Conservation (phyloP, 2,888 invertebrate species). For the Pseudolycoriella hygida region DNA sequence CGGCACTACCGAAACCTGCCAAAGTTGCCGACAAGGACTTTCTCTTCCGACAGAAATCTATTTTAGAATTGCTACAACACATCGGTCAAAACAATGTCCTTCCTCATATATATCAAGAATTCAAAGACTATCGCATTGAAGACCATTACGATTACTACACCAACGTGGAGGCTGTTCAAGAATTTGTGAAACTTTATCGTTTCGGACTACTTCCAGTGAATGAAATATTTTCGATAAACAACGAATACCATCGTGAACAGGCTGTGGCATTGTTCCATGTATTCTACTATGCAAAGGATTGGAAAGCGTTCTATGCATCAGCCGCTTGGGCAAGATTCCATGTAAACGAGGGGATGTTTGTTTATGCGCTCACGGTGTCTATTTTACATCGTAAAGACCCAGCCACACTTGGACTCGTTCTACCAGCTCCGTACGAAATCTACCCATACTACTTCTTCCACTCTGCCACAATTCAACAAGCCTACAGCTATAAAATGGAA, state of each 20-base stretch:
- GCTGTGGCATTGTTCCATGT: constrained; percentile 43
- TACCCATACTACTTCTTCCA: constrained; percentile 45
- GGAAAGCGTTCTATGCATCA: constrained; percentile 51
- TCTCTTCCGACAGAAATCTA: too few species aligned
- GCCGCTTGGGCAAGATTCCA: constrained; percentile 47
- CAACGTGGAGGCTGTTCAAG: constrained; percentile 34
- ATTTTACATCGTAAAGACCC: constrained; percentile 39
- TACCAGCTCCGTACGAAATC: constrained; percentile 50
- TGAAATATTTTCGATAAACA: constrained; percentile 18
- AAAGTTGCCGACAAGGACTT: too few species aligned
- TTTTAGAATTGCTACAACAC: too few species aligned
- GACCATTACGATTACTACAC: constrained; percentile 10
- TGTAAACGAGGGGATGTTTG: constrained; percentile 42
- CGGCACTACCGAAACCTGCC: too few species aligned
- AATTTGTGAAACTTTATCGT: constrained; percentile 37
- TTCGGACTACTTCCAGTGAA: constrained; percentile 25
- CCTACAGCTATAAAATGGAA: constrained; percentile 30
- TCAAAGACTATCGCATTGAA: constrained; percentile 1
- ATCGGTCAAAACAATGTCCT: too few species aligned
- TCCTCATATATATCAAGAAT: too few species aligned
- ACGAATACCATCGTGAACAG: constrained; percentile 28
- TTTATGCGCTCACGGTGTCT: constrained; percentile 41
- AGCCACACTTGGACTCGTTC: constrained; percentile 28
- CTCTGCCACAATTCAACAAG: constrained; percentile 28
- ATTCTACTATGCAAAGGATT: constrained; percentile 52